Evolutionary conservation across 92 coral and sea anemone genomes (phyloP), one percentile per base, ranked within the genome.

Genomic region (Porites rus): DNA sequence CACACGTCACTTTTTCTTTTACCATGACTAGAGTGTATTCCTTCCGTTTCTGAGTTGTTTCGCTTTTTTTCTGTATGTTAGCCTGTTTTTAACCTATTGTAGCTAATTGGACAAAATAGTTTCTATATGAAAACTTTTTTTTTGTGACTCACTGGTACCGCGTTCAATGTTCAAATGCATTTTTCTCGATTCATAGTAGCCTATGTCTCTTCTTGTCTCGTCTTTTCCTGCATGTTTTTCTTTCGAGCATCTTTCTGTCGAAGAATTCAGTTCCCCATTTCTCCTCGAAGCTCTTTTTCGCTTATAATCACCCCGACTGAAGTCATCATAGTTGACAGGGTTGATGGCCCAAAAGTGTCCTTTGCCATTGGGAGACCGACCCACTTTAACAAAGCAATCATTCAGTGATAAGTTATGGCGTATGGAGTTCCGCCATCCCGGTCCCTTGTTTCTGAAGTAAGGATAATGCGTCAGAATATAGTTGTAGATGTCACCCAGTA

Each of bases 271-370:
- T 50, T 69, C 56, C 5, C 75, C 64, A 25, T 63, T 65, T 75
- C 75, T 51, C 65, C 54, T 65, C 16, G 74, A 11, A 20, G 87
- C 79, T 74, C 92, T 25, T 64, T 93, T 93, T n/a, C 94, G 69
- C 66, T 93, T 79, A 70, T 87, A 92, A 52, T 92, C 95, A 18
- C 98, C 98, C 61, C 91, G 87, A 58, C 95, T 91, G 62, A 94
- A 92, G 85, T 92, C 98, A 61, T 94, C 95, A 31, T 92, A 94
- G 77, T 94, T 87, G 8, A 75, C 58, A 0, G 97, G 97, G 74
- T 93, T 94, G 69, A 94, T 94, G 13, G 97, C 93, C 97, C 97
- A 94, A 77, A 94, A 94, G 85, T 94, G 97, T 21, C 97, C 97
- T 70, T 94, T 94, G 13, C 97, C 97, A 65, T 94, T 92, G 4